Evolutionary conservation across 1,140 invertebrate genomes (phyloP).

Genomic region (Chelonus insularis): DNA sequence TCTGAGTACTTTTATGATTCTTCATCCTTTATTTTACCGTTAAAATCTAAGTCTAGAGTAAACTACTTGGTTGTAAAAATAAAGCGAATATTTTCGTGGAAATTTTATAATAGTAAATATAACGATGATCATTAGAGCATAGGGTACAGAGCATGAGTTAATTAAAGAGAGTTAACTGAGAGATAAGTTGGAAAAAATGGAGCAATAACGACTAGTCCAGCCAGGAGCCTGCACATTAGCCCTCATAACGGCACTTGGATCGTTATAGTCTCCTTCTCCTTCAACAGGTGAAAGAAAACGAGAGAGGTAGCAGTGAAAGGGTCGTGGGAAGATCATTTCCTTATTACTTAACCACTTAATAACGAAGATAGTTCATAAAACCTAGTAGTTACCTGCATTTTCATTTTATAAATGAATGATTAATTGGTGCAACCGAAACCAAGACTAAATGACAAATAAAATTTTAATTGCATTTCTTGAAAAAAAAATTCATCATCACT

Average conservation of each 20-base stretch:
- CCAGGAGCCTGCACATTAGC: not conserved
- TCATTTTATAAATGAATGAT: conserved; percentile 2
- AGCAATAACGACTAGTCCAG: not conserved
- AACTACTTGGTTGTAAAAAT: too few relatives aligned
- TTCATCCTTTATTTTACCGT: not conserved
- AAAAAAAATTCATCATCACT: not conserved
- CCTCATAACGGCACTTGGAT: conserved; percentile 3
- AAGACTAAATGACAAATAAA: not conserved
- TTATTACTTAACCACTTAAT: conserved; percentile 17
- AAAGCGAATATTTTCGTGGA: too few relatives aligned
- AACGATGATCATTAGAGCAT: too few relatives aligned
- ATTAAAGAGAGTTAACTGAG: too few relatives aligned
- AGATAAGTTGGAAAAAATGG: too few relatives aligned
- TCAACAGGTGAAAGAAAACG: not conserved
- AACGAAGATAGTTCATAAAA: not conserved
- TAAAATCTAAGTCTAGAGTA: too few relatives aligned
- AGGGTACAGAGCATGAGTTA: too few relatives aligned
- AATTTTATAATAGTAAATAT: too few relatives aligned
- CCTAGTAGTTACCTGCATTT: not conserved
- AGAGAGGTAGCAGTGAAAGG: not conserved
- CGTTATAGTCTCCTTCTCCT: not conserved
- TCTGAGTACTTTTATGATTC: not conserved
- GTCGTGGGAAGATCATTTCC: conserved; percentile 13
- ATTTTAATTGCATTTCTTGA: conserved; percentile 3
- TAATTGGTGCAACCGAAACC: not conserved